A percentile compares a stretch with the other conserved stretches of the same genome.
These are phyloP conservation scores for Branchipolynoe longqiensis DNA, from an alignment of 2,888 invertebrate genomes.

Conservation along the genomic window DNA sequence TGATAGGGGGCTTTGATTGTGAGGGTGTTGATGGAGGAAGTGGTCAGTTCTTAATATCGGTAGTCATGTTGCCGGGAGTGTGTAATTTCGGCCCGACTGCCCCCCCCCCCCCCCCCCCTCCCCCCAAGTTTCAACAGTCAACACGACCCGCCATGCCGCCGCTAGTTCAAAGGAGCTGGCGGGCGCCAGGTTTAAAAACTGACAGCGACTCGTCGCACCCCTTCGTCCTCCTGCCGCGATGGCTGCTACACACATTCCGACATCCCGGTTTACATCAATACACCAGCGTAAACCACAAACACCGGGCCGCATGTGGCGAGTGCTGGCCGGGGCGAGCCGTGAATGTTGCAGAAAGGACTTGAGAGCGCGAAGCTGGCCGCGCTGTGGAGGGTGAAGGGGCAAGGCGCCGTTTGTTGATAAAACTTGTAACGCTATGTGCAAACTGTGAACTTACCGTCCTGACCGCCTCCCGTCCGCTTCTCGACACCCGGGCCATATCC, in stretches of 20 bases:
- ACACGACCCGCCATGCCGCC: constrained; percentile 9
- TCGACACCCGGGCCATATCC: constrained; percentile 48
- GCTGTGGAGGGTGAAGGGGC: constrained; percentile 1
- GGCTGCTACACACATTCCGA: constrained; percentile 22
- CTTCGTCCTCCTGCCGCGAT: constrained; percentile 1
- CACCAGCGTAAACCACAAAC: too few species aligned
- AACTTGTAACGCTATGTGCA: constrained; percentile 15
- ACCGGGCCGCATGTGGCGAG: too few species aligned
- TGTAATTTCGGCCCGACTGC: neutral
- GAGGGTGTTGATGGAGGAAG: too few species aligned
- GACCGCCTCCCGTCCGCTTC: constrained; percentile 56
- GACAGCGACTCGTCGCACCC: too few species aligned
- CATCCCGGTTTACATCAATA: too few species aligned
- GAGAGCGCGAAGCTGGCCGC: neutral
- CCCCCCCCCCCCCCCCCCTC: neutral
- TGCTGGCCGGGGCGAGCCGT: too few species aligned
- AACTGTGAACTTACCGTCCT: constrained; percentile 61
- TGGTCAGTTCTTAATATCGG: neutral
- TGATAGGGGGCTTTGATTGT: too few species aligned
- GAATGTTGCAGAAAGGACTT: neutral
- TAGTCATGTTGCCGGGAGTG: neutral
- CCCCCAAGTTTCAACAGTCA: constrained; percentile 4
- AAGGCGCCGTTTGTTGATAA: constrained; percentile 26
- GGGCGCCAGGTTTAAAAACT: constrained; percentile 47
- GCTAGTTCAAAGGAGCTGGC: constrained; percentile 39